phyloP scores from a whole-genome alignment of 2,113 vertebrate genomes.

The Spizaetus ornatus region DNA sequence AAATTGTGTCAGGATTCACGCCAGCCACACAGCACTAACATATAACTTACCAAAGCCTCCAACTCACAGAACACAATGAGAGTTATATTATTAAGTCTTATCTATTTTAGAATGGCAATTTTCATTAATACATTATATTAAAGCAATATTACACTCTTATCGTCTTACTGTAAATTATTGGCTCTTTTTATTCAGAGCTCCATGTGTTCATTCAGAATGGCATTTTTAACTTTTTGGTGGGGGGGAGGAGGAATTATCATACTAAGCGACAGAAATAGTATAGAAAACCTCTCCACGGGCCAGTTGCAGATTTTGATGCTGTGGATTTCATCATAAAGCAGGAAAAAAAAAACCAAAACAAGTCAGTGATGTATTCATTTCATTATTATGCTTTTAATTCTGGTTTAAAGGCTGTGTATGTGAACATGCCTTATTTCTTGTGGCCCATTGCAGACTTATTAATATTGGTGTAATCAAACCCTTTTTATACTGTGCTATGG shows the following conservation, averaged over 20 bases:
- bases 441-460: background rate
- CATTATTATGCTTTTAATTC: conserved; percentile 13
- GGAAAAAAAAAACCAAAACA: background rate
- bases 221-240: background rate
- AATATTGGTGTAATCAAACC: background rate
- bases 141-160: conserved; percentile 57
- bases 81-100: conserved; percentile 47
- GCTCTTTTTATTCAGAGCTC: conserved; percentile 22
- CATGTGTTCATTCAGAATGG: background rate
- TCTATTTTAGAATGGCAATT: conserved; percentile 45
- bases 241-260: background rate
- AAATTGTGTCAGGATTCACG: background rate
- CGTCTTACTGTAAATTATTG: conserved; percentile 46
- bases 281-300: background rate
- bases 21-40: background rate
- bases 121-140: conserved; percentile 49
- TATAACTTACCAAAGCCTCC: conserved; percentile 18
- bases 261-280: background rate
- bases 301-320: background rate
- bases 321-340: conserved; percentile 4
- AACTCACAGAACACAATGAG: conserved; percentile 22
- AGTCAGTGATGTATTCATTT: background rate
- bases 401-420: background rate
- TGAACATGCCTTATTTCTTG: background rate
- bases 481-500: background rate